Evolutionary conservation across 2,888 invertebrate species (phyloP), one percentile per base, ranked within the genome.

Genomic region (Drosophila planitibia): DNA sequence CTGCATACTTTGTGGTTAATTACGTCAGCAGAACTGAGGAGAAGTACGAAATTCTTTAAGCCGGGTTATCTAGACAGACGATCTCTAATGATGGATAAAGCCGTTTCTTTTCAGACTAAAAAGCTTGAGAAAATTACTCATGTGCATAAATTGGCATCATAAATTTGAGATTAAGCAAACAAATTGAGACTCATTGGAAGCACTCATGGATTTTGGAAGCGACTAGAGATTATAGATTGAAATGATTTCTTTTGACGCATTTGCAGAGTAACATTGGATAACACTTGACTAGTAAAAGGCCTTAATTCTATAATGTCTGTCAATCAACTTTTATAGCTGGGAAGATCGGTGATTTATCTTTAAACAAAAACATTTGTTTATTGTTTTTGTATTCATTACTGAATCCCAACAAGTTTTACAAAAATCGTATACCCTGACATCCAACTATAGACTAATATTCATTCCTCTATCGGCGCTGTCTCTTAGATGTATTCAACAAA

Each of bases 1-100:
- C 65, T 69, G 70, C 66, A 75, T 81, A 83, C 79, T 79, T 77
- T 82, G 81, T 79, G 79, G 76, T 80, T 83, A 85, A 83, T 85
- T 80, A 85, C 81, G 76, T 80, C 73, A 76, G 66, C 81, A 80
- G 69, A 73, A 69, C 71, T 57, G 54, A 25, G 33, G 1, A 28
- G 28, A 55, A 55, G 39, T n/a, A 28, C 14, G 12, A 12, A 70
- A 52, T 53, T 58, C 41, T 47, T 62, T 19, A 67, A 68, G 58
- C 41, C 51, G 39, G 49, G 49, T 51, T 80, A 80, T 79, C 81
- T 64, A 39, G 53, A 76, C 67, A 70, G 70, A 49, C 69, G 44
- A 80, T 80, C 76, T 64, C 47, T 16, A 52, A 62, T 61, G 37
- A 57, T 39, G 44, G 76, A 62, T 65, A 59, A 30, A 22, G 28